Evolutionary conservation across 2,797 vertebrate species (phyloP).

Genomic region (Silurus lanzhouensis): DNA sequence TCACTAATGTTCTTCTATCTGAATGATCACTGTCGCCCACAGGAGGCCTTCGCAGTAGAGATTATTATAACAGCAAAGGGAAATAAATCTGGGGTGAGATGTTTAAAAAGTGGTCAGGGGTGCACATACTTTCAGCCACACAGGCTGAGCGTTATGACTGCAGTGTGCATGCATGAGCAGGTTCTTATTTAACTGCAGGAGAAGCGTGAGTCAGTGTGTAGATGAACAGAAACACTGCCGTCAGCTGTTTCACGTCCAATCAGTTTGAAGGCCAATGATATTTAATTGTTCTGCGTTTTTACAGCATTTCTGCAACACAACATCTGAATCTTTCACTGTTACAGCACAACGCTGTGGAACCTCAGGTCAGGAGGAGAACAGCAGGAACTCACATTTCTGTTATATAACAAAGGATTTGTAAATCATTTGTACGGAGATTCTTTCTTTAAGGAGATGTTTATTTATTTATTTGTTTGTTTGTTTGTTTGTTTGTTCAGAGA

Average conservation of each 20-base stretch:
- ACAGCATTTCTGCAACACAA: not conserved
- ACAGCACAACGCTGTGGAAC: too few relatives aligned
- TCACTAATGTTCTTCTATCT: not conserved
- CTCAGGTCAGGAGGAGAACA: too few relatives aligned
- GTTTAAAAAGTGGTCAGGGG: not conserved
- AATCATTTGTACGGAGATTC: not conserved
- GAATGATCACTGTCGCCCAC: not conserved
- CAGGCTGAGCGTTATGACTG: not conserved
- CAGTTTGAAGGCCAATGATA: constrained; percentile 1
- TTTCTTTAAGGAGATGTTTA: not conserved
- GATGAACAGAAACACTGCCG: constrained; percentile 12
- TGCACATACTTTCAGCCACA: not conserved
- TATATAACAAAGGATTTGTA: not conserved
- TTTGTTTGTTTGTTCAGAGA: not conserved
- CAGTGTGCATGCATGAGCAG: not conserved
- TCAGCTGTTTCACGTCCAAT: constrained; percentile 21
- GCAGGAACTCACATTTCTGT: not conserved
- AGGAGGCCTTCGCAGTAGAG: not conserved
- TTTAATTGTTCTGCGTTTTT: constrained; percentile 6
- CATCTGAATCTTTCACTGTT: not conserved
- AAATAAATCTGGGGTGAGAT: not conserved
- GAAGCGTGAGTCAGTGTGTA: not conserved
- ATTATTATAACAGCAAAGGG: not conserved
- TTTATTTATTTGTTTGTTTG: not conserved
- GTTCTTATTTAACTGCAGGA: not conserved